A percentile compares a stretch with the other conserved stretches of the same genome.
These are phyloP conservation scores for Calameuta idolon DNA, from an alignment of 2,888 invertebrate species.

Conservation along the genomic window DNA sequence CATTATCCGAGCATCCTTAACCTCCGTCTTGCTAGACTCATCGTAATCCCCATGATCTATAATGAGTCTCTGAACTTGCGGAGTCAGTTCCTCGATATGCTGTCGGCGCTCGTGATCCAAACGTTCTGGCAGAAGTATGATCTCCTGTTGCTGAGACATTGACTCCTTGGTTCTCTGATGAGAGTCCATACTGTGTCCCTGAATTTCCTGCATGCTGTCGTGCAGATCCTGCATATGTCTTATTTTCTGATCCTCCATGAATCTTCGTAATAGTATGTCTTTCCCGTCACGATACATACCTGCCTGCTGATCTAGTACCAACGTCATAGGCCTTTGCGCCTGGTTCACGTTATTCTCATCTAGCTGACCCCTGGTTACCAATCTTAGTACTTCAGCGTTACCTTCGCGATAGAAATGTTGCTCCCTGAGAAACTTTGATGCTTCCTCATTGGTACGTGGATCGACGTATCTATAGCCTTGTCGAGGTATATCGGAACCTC, in stretches of 20 bases:
- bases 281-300: conserved; percentile 81
- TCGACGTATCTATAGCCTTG: conserved; percentile 46
- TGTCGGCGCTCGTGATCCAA: conserved; percentile 41
- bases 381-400: conserved; percentile 84
- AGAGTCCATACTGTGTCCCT: conserved; percentile 51
- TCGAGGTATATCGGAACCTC: conserved; percentile 76
- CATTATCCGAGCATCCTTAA: conserved; percentile 25
- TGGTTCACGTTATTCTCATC: conserved; percentile 73
- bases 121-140: conserved; percentile 53
- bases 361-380: conserved; percentile 79
- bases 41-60: conserved; percentile 48
- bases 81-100: conserved; percentile 50
- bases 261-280: conserved; percentile 84
- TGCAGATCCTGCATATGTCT: conserved; percentile 46
- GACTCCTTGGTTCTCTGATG: conserved; percentile 43
- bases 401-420: conserved; percentile 87
- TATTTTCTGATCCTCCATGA: conserved; percentile 80
- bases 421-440: conserved; percentile 71
- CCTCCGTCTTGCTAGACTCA: conserved; percentile 31
- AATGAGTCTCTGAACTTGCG: conserved; percentile 48
- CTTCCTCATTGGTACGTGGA: conserved; percentile 64
- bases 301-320: conserved; percentile 70
- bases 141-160: conserved; percentile 38
- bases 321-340: conserved; percentile 70
- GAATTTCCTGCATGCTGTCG: conserved; percentile 36